Evolutionary conservation across 2,113 vertebrate species (phyloP).

Genomic region (Trinectes maculatus): DNA sequence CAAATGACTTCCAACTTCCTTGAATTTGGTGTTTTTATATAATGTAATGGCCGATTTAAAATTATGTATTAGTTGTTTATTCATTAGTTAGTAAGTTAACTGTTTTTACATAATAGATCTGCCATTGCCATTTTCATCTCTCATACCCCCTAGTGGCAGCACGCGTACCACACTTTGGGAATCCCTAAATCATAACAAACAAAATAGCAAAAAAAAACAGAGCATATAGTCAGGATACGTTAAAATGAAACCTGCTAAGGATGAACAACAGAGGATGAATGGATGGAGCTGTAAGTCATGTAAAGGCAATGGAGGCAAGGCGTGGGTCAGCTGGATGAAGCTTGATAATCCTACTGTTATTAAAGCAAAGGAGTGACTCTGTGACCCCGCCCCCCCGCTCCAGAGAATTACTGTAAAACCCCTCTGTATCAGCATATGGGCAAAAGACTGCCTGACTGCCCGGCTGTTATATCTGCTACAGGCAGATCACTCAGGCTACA

Average conservation of each 20-base stretch:
- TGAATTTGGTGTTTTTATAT: no score
- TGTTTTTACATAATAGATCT: no score
- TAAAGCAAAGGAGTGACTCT: constrained; percentile 59
- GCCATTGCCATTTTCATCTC: no score
- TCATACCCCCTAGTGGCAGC: no score
- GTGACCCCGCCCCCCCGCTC: constrained; percentile 46
- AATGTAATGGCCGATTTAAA: no score
- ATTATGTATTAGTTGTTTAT: no score
- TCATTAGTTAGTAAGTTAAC: no score
- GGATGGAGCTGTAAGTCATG: constrained; percentile 37
- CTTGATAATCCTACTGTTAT: constrained; percentile 68
- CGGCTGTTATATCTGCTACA: neutral
- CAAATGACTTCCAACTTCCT: no score
- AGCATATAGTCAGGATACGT: constrained; percentile 6
- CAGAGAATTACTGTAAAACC: constrained; percentile 70
- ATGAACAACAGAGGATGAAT: constrained; percentile 6
- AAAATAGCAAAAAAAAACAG: neutral
- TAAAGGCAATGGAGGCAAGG: constrained; percentile 27
- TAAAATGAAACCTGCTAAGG: neutral
- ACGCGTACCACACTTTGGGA: no score
- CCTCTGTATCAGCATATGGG: constrained; percentile 48
- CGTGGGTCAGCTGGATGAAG: constrained; percentile 48
- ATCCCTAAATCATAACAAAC: neutral
- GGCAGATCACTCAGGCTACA: neutral
- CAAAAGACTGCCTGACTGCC: constrained; percentile 16